Conservation (phyloP, 2,113 vertebrate genomes). For the Stercorarius parasiticus region DNA sequence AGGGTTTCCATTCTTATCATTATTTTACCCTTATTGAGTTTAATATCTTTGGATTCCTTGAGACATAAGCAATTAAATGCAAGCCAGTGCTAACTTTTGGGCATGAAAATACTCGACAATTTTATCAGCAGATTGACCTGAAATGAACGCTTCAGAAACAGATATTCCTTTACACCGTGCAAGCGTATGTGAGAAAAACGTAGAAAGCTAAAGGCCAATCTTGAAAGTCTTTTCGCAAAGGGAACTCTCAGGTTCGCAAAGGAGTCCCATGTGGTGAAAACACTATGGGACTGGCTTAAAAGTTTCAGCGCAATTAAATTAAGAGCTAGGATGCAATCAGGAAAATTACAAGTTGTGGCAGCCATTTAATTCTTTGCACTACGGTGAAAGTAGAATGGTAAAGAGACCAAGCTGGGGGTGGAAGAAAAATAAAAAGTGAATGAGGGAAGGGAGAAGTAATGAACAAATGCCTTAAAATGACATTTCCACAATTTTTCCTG, state of each 20-base stretch:
- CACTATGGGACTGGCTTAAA: background rate
- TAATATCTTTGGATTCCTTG: slow-evolving; percentile 66
- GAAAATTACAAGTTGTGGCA: background rate
- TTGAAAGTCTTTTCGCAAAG: background rate
- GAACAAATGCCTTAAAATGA: background rate
- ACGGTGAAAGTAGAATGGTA: background rate
- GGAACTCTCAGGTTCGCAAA: background rate
- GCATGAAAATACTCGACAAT: slow-evolving; percentile 11
- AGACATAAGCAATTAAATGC: slow-evolving; percentile 67
- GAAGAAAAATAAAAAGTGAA: background rate
- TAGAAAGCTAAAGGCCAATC: slow-evolving; percentile 19
- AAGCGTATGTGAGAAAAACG: background rate
- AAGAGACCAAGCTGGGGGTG: background rate
- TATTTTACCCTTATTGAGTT: background rate
- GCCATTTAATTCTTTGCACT: background rate
- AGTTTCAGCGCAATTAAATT: background rate
- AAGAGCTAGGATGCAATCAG: background rate
- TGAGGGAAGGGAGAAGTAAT: background rate
- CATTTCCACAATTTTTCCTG: background rate
- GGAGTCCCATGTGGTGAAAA: background rate
- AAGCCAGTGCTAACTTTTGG: slow-evolving; percentile 60
- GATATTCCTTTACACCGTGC: background rate
- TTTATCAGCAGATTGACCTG: background rate
- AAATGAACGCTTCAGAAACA: background rate
- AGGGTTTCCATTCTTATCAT: background rate